Percentiles rank a stretch among this genome's conserved stretches.
phyloP scores from a whole-genome alignment of 2,113 vertebrate genomes.

The Mus musculus region GRCm39 chr2:135174001-135174500 shows the following conservation, averaged over 20 bases:
- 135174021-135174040: neutral
- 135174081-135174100: neutral
- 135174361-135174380: neutral
- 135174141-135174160: neutral
- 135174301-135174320: neutral
- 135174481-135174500: neutral
- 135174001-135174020: neutral
- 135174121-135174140: neutral
- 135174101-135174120: neutral
- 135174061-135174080: neutral
- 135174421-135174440: neutral
- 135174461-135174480: neutral
- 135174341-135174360: neutral
- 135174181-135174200: too few relatives aligned
- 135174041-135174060: neutral
- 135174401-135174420: neutral
- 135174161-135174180: neutral
- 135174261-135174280: neutral
- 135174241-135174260: too few relatives aligned
- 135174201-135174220: neutral
- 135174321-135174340: neutral
- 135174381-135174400: neutral
- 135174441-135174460: neutral
- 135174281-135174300: neutral
- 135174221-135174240: neutral